Percentiles rank a stretch among this genome's conserved stretches.
Conservation (phyloP, 2,797 vertebrate species). For the Micropoecilia bifurca region DNA sequence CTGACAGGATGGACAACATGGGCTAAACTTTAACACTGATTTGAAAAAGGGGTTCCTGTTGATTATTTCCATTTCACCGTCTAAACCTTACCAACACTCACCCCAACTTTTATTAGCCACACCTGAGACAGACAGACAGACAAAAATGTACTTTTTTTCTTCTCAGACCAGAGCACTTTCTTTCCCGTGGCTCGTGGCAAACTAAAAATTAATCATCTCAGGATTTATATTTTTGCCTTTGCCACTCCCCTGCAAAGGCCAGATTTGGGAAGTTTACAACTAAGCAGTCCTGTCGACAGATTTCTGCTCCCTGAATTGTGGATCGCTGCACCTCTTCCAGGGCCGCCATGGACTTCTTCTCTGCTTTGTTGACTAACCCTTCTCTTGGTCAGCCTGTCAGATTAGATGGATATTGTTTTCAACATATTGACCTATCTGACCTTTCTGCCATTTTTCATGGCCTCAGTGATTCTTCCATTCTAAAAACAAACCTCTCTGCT, state of each 20-base stretch:
- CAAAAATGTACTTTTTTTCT: too few species aligned
- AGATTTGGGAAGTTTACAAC: not conserved
- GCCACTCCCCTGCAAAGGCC: not conserved
- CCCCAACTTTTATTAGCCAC: not conserved
- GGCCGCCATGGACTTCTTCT: not conserved
- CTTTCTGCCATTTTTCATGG: not conserved
- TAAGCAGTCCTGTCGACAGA: not conserved
- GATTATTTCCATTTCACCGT: not conserved
- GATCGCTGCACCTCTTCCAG: not conserved
- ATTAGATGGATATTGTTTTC: not conserved
- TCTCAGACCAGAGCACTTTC: too few species aligned
- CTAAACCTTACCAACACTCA: not conserved
- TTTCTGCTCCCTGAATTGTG: not conserved
- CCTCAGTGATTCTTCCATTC: not conserved
- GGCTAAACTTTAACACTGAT: not conserved
- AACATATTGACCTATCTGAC: not conserved
- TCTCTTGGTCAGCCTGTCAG: not conserved
- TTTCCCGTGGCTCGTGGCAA: too few species aligned
- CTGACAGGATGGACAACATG: not conserved
- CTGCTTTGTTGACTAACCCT: not conserved
- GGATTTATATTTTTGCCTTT: not conserved
- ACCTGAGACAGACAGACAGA: not conserved
- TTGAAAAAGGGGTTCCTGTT: not conserved
- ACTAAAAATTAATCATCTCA: too few species aligned
- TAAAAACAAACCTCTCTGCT: not conserved